Conservation (phyloP, 2,888 invertebrate genomes). For the Petrolisthes cinctipes region DNA sequence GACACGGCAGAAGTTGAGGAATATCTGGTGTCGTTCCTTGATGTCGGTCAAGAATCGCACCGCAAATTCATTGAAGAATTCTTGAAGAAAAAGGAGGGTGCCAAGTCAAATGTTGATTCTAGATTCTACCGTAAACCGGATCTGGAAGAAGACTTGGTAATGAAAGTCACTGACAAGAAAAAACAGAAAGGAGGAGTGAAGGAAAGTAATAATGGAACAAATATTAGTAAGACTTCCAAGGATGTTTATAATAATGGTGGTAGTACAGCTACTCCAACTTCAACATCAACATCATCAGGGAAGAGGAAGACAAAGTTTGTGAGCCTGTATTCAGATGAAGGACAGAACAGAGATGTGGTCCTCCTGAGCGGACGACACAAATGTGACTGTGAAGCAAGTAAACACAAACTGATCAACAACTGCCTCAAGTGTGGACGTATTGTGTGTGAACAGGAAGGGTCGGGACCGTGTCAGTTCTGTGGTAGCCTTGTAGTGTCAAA, state of each 20-base stretch:
- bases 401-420: conserved; percentile 91
- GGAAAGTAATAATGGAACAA: conserved; percentile 13
- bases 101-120: conserved; percentile 44
- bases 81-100: conserved; percentile 46
- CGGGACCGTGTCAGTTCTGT: conserved; percentile 96
- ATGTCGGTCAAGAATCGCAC: conserved; percentile 36
- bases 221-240: not conserved
- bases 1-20: conserved; percentile 53
- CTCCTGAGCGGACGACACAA: conserved; percentile 78
- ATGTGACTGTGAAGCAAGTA: conserved; percentile 93
- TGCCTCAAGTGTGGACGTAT: conserved; percentile 94
- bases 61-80: conserved; percentile 52
- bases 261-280: not conserved
- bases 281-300: not conserved
- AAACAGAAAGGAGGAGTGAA: conserved; percentile 48
- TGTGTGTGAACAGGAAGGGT: conserved; percentile 86
- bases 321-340: conserved; percentile 59
- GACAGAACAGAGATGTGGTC: conserved; percentile 57
- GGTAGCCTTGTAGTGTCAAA: conserved; percentile 84
- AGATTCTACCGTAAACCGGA: conserved; percentile 58
- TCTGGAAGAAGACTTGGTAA: conserved; percentile 28
- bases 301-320: conserved; percentile 63
- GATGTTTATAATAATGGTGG: not conserved
- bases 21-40: conserved; percentile 52
- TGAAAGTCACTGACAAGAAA: conserved; percentile 39